Evolutionary conservation across 2,113 vertebrate species (phyloP).

Genomic region (Anoura caudifer): DNA sequence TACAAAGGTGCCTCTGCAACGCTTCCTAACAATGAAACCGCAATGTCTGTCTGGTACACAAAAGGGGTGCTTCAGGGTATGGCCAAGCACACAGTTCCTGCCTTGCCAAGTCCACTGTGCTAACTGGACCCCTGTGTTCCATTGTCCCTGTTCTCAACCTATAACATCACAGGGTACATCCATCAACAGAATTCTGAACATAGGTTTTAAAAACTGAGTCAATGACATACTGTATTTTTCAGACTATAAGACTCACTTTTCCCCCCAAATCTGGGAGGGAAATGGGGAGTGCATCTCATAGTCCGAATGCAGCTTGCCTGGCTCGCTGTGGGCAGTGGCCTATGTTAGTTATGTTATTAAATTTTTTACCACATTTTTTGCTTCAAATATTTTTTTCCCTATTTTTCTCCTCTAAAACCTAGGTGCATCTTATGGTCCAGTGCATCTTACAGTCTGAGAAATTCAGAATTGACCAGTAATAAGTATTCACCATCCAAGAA

Average conservation of each 20-base stretch:
- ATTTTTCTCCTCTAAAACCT: too few species aligned
- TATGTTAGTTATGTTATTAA: too few species aligned
- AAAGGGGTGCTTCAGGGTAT: not conserved
- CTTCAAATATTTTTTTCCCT: too few species aligned
- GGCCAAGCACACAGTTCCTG: not conserved
- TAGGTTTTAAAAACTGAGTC: not conserved
- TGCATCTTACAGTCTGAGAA: too few species aligned
- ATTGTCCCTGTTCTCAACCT: not conserved
- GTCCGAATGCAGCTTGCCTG: too few species aligned
- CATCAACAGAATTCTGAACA: not conserved
- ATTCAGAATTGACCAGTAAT: not conserved
- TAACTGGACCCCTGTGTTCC: conserved; percentile 32
- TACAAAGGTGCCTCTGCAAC: not conserved
- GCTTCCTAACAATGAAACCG: conserved; percentile 11
- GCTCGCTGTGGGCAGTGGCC: too few species aligned
- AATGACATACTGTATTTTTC: not conserved
- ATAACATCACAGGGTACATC: not conserved
- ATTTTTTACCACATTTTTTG: too few species aligned
- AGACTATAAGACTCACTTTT: too few species aligned
- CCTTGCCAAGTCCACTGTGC: not conserved
- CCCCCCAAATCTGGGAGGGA: too few species aligned
- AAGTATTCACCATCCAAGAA: not conserved
- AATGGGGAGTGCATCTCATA: too few species aligned
- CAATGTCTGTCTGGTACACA: not conserved
- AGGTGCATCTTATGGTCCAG: too few species aligned